Conservation (phyloP, 2,113 vertebrate species). For the Chamaetylas fuelleborni region DNA sequence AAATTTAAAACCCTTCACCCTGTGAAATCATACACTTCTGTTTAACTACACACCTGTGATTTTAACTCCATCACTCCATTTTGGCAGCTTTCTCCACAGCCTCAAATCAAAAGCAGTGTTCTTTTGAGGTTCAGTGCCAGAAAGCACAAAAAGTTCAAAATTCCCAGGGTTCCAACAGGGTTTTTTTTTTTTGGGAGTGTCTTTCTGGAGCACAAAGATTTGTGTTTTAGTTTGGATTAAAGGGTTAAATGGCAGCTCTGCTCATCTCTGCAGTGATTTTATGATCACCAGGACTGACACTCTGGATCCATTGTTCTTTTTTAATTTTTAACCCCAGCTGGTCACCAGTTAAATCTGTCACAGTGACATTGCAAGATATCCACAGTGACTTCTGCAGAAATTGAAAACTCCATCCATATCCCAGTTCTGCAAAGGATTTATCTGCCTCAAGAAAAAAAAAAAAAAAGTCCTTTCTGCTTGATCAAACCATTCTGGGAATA, state of each 20-base stretch:
- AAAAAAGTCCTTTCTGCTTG: not conserved
- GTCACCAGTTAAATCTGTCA: not conserved
- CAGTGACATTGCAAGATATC: not conserved
- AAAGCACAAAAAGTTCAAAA: too few species aligned
- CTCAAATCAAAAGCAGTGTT: too few species aligned
- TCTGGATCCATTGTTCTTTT: not conserved
- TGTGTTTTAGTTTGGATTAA: not conserved
- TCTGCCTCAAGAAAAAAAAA: rapidly evolving
- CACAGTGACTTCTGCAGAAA: not conserved
- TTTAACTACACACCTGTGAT: too few species aligned
- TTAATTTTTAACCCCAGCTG: not conserved
- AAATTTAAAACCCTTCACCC: too few species aligned
- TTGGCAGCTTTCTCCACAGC: too few species aligned
- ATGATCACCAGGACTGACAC: rapidly evolving
- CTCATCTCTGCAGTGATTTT: not conserved
- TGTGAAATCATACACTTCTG: too few species aligned
- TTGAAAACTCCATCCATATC: not conserved
- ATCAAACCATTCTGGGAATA: not conserved
- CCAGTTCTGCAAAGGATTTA: not conserved
- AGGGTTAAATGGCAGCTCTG: not conserved
- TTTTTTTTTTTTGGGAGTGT: too few species aligned
- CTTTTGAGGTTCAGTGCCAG: too few species aligned
- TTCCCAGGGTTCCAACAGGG: too few species aligned
- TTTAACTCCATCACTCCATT: too few species aligned
- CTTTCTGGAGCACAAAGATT: not conserved